Conservation (phyloP, 92 coral and sea anemone species). For the Actinostola sp. region DNA sequence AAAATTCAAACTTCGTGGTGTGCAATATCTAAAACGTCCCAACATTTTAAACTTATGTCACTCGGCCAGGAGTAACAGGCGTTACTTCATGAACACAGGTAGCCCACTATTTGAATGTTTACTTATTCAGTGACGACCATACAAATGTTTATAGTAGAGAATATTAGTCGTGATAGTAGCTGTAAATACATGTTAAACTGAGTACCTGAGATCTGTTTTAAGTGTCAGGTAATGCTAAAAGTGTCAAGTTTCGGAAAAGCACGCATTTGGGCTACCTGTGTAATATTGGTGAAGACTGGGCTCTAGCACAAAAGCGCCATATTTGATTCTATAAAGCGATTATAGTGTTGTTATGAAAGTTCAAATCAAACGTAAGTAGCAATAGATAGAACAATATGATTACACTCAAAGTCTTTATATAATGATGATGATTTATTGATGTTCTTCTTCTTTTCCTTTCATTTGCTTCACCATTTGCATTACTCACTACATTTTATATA, state of each 20-base stretch:
- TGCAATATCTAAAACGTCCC: neutral
- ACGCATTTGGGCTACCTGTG: conserved; percentile 27
- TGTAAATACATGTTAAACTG: neutral
- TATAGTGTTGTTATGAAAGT: conserved; percentile 47
- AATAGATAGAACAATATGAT: neutral
- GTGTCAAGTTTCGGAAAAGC: neutral
- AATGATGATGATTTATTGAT: neutral
- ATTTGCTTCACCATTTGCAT: too few relatives aligned
- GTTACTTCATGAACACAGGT: conserved; percentile 17
- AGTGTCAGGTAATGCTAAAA: neutral
- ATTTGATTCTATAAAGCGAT: neutral
- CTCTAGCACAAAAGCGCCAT: conserved; percentile 13
- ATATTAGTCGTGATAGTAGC: too few relatives aligned
- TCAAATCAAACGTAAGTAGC: conserved; percentile 59
- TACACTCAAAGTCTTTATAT: too few relatives aligned
- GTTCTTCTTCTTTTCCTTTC: neutral
- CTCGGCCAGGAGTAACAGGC: conserved; percentile 4
- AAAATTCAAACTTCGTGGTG: neutral
- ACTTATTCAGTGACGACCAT: too few relatives aligned
- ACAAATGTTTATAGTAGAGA: too few relatives aligned
- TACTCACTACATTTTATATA: too few relatives aligned
- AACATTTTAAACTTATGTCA: neutral
- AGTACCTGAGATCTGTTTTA: too few relatives aligned
- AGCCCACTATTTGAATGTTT: too few relatives aligned
- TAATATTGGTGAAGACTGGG: neutral